These are phyloP conservation scores for Eupleurogrammus muticus DNA, from an alignment of 2,797 vertebrate species.

Conservation along the genomic window DNA sequence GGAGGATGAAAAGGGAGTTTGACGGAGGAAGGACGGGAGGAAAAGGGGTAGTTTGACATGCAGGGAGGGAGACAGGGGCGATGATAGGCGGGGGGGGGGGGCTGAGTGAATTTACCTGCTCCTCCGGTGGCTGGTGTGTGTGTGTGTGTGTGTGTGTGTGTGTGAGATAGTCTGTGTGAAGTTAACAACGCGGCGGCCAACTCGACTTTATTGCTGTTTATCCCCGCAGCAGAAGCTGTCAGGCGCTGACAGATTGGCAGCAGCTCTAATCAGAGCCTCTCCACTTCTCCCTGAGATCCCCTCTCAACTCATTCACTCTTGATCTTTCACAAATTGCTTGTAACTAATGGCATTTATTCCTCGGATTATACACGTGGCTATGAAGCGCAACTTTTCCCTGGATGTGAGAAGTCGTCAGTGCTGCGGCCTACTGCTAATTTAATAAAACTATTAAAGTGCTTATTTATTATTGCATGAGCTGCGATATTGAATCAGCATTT, in stretches of 20 bases:
- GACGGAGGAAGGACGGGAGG: conserved; percentile 56
- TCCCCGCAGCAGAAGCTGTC: conserved; percentile 80
- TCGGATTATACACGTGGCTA: neutral
- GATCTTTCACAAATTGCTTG: conserved; percentile 54
- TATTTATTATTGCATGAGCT: neutral
- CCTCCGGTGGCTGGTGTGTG: conserved; percentile 58
- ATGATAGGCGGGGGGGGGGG: conserved; percentile 61
- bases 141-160: conserved; percentile 27
- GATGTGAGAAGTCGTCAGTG: neutral
- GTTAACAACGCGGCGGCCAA: conserved; percentile 73
- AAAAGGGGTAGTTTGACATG: conserved; percentile 61
- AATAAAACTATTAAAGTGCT: neutral
- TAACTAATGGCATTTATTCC: conserved; percentile 38
- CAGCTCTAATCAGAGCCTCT: conserved; percentile 74
- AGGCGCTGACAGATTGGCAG: conserved; percentile 78
- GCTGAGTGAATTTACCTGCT: conserved; percentile 77
- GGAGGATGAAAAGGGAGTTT: conserved; percentile 75
- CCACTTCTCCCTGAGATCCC: conserved; percentile 55
- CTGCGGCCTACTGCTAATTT: too few species aligned
- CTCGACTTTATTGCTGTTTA: conserved; percentile 82
- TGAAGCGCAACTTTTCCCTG: conserved; percentile 25
- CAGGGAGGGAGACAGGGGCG: conserved; percentile 63
- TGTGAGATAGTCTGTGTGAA: conserved; percentile 54
- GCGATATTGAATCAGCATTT: neutral
- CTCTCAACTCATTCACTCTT: conserved; percentile 55